These are phyloP conservation scores for Columba guinea DNA, from an alignment of 2,797 vertebrate species.

Conservation along the genomic window DNA sequence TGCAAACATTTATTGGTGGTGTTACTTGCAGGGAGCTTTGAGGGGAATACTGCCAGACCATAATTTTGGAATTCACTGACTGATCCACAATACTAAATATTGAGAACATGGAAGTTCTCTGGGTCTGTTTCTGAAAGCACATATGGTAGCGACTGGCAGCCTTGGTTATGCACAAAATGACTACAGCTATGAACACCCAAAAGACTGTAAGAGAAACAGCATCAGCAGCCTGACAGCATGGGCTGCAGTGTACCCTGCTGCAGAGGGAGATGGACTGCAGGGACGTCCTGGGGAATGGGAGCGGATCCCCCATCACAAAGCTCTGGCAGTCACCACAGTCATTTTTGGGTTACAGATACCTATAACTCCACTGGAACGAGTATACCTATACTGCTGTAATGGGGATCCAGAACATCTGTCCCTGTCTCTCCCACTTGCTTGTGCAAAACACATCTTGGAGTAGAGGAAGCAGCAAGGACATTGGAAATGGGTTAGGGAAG, in stretches of 20 bases:
- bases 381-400: not conserved
- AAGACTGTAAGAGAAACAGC: not conserved
- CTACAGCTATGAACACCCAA: not conserved
- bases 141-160: not conserved
- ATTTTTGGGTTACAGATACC: not conserved
- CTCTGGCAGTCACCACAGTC: not conserved
- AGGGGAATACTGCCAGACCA: not conserved
- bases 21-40: not conserved
- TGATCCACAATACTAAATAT: not conserved
- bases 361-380: not conserved
- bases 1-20: not conserved
- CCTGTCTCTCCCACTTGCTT: not conserved
- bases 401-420: not conserved
- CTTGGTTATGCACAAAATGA: not conserved
- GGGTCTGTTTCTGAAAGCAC: not conserved
- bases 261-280: not conserved
- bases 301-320: not conserved
- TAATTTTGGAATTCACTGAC: not conserved
- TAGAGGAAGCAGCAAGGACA: not conserved
- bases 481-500: not conserved
- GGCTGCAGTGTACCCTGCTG: not conserved
- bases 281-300: accelerated
- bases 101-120: not conserved
- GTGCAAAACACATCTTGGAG: not conserved
- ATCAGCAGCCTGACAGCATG: not conserved